These are phyloP conservation scores for Psittacula derbiana DNA, from an alignment of 2,797 vertebrate species.

Conservation along the genomic window DNA sequence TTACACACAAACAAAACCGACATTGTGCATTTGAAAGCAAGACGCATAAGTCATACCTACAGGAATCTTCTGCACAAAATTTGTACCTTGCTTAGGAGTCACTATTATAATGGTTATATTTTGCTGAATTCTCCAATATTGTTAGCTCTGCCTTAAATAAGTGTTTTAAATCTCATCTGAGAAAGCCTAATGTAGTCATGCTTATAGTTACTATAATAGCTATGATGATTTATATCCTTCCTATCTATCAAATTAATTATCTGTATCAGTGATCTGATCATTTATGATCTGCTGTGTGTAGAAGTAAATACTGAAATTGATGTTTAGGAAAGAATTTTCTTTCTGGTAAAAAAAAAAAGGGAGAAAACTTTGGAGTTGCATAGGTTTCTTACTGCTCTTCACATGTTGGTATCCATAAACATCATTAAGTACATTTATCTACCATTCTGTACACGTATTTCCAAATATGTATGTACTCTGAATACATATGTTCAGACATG, in stretches of 20 bases:
- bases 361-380: rapidly evolving
- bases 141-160: background rate
- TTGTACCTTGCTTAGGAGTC: background rate
- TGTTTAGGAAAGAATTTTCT: background rate
- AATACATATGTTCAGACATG: background rate
- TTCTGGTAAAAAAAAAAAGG: rapidly evolving
- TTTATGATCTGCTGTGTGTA: background rate
- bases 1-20: background rate
- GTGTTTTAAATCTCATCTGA: background rate
- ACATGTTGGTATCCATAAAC: background rate
- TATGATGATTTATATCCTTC: background rate
- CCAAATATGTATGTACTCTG: background rate
- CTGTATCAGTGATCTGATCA: background rate
- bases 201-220: background rate
- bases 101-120: background rate
- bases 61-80: background rate
- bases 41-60: background rate
- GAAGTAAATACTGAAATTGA: background rate
- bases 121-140: background rate
- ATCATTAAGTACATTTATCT: background rate
- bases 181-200: background rate
- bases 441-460: background rate
- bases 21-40: background rate
- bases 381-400: background rate
- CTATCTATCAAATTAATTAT: background rate